Evolutionary conservation across 1,140 invertebrate species (phyloP).

Genomic region (Drosophila malerkotliana): DNA sequence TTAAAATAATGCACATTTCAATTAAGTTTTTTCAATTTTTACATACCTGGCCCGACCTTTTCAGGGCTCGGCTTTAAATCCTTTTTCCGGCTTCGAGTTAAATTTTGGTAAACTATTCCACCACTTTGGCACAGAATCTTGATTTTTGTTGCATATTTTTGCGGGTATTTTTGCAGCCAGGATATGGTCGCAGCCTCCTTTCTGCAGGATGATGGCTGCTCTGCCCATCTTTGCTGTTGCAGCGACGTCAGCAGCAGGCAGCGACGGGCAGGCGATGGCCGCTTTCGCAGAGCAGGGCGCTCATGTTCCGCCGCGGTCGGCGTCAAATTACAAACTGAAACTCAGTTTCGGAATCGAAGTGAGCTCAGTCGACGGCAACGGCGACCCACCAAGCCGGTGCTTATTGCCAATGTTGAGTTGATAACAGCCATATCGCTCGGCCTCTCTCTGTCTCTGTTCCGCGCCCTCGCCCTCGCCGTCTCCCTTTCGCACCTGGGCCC

Average conservation of each 20-base stretch:
- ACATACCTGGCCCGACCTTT: slow-evolving; percentile 22
- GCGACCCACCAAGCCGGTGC: slow-evolving; percentile 32
- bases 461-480: slow-evolving; percentile 1
- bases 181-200: slow-evolving; percentile 28
- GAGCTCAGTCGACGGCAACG: slow-evolving; percentile 49
- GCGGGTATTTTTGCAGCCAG: slow-evolving; percentile 6
- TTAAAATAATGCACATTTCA: slow-evolving; percentile 1
- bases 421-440: slow-evolving; percentile 72
- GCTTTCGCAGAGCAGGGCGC: slow-evolving; percentile 41
- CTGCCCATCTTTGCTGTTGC: slow-evolving; percentile 28
- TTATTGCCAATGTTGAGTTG: slow-evolving; percentile 78
- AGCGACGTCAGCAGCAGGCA: slow-evolving; percentile 26
- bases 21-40: background rate
- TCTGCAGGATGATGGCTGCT: slow-evolving; percentile 53
- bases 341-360: slow-evolving; percentile 47
- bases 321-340: slow-evolving; percentile 79
- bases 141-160: background rate
- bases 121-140: background rate
- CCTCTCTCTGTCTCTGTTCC: slow-evolving; percentile 14
- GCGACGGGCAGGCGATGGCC: slow-evolving; percentile 48
- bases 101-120: background rate
- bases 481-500: slow-evolving; percentile 28
- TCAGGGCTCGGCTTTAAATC: background rate
- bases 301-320: slow-evolving; percentile 71
- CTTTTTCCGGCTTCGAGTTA: background rate